Base-by-base conservation (phyloP, 2,797 vertebrate species). In the Eleutherodactylus coqui region DNA sequence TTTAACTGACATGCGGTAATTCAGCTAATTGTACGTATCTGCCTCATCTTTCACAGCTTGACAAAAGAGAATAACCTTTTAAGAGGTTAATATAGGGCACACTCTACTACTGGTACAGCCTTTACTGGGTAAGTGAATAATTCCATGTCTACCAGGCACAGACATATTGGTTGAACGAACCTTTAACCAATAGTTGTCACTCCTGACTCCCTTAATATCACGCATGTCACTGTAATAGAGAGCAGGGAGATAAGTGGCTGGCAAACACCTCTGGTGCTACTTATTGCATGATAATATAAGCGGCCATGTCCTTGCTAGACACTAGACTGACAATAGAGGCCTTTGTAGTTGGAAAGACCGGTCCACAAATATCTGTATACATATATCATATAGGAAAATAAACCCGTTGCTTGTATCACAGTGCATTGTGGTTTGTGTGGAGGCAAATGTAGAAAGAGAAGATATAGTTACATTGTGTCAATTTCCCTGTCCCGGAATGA, bases 61-160 rank as follows among this genome's bases (percentile, higher is more conserved):
- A 10, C 21, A 34, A 36, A 69, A 69, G 67, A 4, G 67, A 21
- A 70, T 41, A 38, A 70, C 67, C 67, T 38, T 62, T 29, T 70
- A 3, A 70, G 2, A 70, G 67, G 36, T 62, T 62, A 62, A 62
- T 62, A 24, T 32, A 62, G 36, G n/a, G n/a, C 67, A 70, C 19
- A n/a, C 67, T 9, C 67, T 24, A 70, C 8, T 70, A 70, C 17
- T 69, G 64, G 5, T 7, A 43, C n/a, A 70, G 9, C 9, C 36
- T 70, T 41, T 70, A 70, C 36, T 38, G 21, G 16, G 67, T 19
- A 70, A 70, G 67, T 70, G 34, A 70, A 70, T 70, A 70, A 70
- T 43, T 70, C 67, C n/a, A 19, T 24, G 19, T 24, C 32, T 67
- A 67, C 16, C 32, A 67, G 32, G 2, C 64, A 36, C 17, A 38